Evolutionary conservation across 2,888 invertebrate genomes (phyloP).

Genomic region (Lepeophtheirus nordmannii): DNA sequence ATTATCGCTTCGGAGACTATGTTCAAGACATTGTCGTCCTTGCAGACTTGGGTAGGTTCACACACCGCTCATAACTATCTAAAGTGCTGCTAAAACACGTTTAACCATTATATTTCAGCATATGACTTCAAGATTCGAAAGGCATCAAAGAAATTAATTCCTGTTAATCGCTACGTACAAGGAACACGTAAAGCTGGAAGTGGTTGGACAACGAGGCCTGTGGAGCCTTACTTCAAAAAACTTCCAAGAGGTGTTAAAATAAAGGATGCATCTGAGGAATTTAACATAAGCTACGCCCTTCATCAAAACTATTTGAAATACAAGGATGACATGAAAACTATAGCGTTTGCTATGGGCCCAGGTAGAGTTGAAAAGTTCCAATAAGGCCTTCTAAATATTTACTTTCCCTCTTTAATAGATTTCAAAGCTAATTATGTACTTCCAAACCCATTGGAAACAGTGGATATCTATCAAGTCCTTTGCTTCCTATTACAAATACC

Average conservation of each 20-base stretch:
- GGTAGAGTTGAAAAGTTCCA: background rate
- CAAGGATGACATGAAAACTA: slow-evolving; percentile 3
- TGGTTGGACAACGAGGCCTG: background rate
- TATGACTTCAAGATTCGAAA: no score
- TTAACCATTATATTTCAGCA: no score
- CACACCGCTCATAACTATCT: no score
- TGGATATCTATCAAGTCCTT: slow-evolving; percentile 19
- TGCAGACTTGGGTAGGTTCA: background rate
- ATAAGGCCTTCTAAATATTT: background rate
- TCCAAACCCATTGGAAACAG: background rate
- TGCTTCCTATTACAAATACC: slow-evolving; percentile 19
- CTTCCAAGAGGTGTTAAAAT: background rate
- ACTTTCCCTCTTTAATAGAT: background rate
- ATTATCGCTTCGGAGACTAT: slow-evolving; percentile 5
- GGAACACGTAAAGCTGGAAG: background rate
- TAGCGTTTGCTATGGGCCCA: slow-evolving; percentile 11
- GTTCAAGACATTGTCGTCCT: slow-evolving; percentile 12
- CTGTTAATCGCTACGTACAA: background rate
- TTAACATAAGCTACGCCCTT: background rate
- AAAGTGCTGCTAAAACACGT: no score
- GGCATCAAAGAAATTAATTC: background rate
- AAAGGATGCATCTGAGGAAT: background rate
- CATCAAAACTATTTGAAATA: background rate
- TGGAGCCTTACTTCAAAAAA: background rate
- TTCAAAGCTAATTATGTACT: slow-evolving; percentile 12